Conservation (phyloP, 2,113 vertebrate species). For the Mastomys natalensis region DNA sequence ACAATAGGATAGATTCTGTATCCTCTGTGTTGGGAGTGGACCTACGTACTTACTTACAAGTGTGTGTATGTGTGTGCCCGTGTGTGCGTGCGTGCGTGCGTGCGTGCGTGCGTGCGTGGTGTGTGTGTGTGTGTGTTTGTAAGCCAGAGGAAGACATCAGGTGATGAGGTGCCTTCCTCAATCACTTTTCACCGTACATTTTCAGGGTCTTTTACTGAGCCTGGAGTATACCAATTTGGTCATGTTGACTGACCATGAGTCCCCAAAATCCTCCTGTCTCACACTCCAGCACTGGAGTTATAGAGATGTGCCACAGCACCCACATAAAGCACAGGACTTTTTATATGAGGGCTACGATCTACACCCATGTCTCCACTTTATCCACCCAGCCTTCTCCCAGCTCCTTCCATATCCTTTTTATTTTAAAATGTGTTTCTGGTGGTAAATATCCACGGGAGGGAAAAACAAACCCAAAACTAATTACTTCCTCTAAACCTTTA, state of each 20-base stretch:
- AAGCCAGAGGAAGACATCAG: background rate
- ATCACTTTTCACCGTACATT: too few relatives aligned
- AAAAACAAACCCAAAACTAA: background rate
- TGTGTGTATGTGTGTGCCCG: background rate
- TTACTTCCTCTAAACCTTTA: slow-evolving; percentile 15
- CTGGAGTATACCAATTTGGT: background rate
- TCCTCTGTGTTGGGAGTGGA: background rate
- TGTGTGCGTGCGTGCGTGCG: too few relatives aligned
- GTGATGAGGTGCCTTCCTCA: too few relatives aligned
- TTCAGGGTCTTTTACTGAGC: background rate
- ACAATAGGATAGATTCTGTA: background rate
- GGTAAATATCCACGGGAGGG: background rate
- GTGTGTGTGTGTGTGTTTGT: background rate
- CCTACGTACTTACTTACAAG: too few relatives aligned
- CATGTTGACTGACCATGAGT: background rate
- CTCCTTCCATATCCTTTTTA: background rate
- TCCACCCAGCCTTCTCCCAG: too few relatives aligned
- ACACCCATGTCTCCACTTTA: background rate
- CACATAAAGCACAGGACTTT: background rate
- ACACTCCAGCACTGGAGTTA: background rate
- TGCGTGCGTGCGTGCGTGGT: too few relatives aligned
- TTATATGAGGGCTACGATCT: background rate
- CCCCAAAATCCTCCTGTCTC: background rate
- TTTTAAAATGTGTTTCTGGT: slow-evolving; percentile 42
- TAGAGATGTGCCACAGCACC: background rate